Conservation (phyloP, 2,113 vertebrate genomes). For the Dunckerocampus dactyliophorus region DNA sequence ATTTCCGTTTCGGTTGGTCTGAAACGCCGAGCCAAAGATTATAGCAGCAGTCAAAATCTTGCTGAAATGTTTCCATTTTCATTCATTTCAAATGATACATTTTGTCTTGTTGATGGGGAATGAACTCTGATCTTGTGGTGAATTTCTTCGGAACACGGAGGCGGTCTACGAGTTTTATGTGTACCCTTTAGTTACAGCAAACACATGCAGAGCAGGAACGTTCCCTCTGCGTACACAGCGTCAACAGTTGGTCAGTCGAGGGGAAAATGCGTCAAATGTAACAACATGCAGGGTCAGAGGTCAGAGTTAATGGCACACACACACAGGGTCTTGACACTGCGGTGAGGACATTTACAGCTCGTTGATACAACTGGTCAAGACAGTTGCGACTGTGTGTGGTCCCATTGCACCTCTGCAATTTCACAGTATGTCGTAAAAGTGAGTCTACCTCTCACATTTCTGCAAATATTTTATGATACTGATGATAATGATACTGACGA, state of each 20-base stretch:
- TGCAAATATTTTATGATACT: too few relatives aligned
- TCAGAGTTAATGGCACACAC: conserved; percentile 32
- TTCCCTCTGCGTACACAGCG: neutral
- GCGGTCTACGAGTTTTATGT: conserved; percentile 32
- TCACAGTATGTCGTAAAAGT: neutral
- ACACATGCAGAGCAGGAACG: neutral
- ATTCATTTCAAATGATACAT: too few relatives aligned
- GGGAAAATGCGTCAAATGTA: conserved; percentile 34
- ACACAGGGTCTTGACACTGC: conserved; percentile 37
- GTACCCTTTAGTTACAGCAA: neutral
- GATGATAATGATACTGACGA: too few relatives aligned
- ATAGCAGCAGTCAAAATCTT: too few relatives aligned
- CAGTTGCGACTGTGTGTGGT: conserved; percentile 60
- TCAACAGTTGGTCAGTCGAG: conserved; percentile 17
- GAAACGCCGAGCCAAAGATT: too few relatives aligned
- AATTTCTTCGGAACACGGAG: too few relatives aligned
- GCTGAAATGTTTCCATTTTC: too few relatives aligned
- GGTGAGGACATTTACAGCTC: conserved; percentile 41
- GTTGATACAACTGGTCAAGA: conserved; percentile 39
- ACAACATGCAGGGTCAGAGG: conserved; percentile 49
- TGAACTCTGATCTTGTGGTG: too few relatives aligned
- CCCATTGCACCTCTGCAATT: conserved; percentile 7
- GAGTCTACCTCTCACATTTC: too few relatives aligned
- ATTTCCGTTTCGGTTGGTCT: too few relatives aligned
- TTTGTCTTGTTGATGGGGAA: too few relatives aligned